Percentiles rank a stretch among this genome's conserved stretches.
Evolutionary conservation across 2,888 invertebrate species (phyloP).

Genomic region (Lobophora halterata): DNA sequence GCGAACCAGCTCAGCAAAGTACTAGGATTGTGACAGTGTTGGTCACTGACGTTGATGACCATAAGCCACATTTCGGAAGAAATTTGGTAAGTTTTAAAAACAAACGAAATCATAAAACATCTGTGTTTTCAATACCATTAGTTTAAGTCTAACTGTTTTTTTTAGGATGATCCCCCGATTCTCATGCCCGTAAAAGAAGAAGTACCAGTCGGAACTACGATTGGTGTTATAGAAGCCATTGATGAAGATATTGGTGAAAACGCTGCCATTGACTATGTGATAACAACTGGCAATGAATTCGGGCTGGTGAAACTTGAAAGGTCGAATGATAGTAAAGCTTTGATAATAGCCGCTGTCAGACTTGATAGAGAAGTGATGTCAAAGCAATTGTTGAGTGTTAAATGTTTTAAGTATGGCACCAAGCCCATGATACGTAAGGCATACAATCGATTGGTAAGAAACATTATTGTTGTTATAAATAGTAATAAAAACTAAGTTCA

Average conservation of each 20-base stretch:
- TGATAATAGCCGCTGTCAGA: constrained; percentile 81
- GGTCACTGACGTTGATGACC: constrained; percentile 89
- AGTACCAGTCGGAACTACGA: constrained; percentile 82
- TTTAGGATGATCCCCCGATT: constrained; percentile 84
- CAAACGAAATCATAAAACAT: too few species aligned
- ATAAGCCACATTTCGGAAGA: constrained; percentile 86
- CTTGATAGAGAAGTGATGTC: constrained; percentile 84
- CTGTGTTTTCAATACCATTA: too few species aligned
- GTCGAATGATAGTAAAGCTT: constrained; percentile 83
- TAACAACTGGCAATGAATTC: constrained; percentile 87
- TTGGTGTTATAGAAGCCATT: constrained; percentile 85
- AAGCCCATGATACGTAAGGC: constrained; percentile 67
- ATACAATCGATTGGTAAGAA: constrained; percentile 83
- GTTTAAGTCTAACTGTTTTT: background rate
- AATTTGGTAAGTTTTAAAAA: constrained; percentile 77
- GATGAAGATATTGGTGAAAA: constrained; percentile 89
- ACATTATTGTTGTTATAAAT: too few species aligned
- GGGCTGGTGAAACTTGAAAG: constrained; percentile 83
- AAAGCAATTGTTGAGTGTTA: constrained; percentile 82
- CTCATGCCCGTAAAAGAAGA: constrained; percentile 85
- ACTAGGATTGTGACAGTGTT: constrained; percentile 85
- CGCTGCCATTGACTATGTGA: constrained; percentile 87
- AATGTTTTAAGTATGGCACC: constrained; percentile 83
- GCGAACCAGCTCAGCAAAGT: constrained; percentile 87
- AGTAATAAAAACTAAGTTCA: too few species aligned